A percentile compares a stretch with the other conserved stretches of the same genome.
These are phyloP conservation scores for Barnardius zonarius DNA, from an alignment of 2,113 vertebrate species.

Conservation along the genomic window DNA sequence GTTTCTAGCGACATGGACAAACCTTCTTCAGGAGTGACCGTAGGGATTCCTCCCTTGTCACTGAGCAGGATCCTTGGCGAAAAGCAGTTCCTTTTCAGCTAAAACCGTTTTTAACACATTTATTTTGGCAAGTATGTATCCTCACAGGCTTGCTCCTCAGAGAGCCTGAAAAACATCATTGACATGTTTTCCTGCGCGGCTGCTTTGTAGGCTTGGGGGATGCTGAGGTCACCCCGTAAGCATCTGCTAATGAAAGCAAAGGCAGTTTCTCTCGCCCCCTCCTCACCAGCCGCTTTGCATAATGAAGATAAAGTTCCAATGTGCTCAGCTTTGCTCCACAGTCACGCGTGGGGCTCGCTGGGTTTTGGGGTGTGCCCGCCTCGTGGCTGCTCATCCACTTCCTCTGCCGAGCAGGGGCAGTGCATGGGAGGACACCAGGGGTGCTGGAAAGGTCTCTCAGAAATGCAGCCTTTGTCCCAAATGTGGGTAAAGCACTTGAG, in stretches of 20 bases:
- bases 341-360: neutral
- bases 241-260: neutral
- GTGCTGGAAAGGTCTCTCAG: neutral
- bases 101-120: neutral
- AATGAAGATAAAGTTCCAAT: fast-evolving
- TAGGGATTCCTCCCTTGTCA: neutral
- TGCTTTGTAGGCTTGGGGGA: neutral
- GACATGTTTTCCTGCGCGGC: neutral
- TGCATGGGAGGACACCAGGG: neutral
- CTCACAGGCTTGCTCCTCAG: neutral
- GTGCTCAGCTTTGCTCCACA: neutral
- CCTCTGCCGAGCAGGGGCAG: neutral
- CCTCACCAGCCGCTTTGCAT: neutral
- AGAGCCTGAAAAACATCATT: neutral
- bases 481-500: neutral
- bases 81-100: neutral
- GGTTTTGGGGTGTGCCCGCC: neutral
- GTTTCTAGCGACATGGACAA: neutral
- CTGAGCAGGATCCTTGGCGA: neutral
- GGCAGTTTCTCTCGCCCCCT: neutral
- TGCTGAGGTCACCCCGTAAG: neutral
- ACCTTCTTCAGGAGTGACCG: neutral
- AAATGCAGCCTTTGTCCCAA: neutral
- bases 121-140: neutral
- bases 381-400: fast-evolving